These are phyloP conservation scores for Tetropium fuscum DNA, from an alignment of 2,888 invertebrate genomes.

Conservation along the genomic window DNA sequence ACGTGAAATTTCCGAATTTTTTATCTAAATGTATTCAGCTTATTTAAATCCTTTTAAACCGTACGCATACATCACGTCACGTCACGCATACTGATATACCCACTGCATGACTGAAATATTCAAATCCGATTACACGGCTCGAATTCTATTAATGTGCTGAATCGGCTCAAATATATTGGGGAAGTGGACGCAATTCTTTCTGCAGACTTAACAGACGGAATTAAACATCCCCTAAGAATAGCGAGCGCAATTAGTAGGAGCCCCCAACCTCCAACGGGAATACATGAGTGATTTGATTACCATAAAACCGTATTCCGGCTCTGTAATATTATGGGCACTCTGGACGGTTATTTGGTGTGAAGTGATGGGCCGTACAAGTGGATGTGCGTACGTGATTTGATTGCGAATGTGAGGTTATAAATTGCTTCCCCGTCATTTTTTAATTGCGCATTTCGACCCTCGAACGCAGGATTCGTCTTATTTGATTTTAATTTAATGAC, in stretches of 20 bases:
- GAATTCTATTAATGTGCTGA: conserved; percentile 37
- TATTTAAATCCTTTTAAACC: conserved; percentile 30
- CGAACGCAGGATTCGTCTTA: too few species aligned
- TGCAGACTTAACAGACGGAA: conserved; percentile 36
- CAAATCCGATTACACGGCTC: conserved; percentile 41
- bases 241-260: conserved; percentile 47
- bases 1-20: conserved; percentile 21
- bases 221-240: conserved; percentile 47
- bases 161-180: conserved; percentile 30
- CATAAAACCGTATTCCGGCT: conserved; percentile 48
- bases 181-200: conserved; percentile 14
- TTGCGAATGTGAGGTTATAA: conserved; percentile 15
- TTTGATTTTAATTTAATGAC: too few species aligned
- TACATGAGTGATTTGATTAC: conserved; percentile 53
- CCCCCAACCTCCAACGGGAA: conserved; percentile 36
- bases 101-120: conserved; percentile 42
- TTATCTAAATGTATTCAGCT: conserved; percentile 33
- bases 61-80: conserved; percentile 24
- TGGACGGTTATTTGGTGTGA: conserved; percentile 41
- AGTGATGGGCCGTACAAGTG: conserved; percentile 32
- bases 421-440: conserved; percentile 13
- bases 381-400: conserved; percentile 22
- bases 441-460: conserved; percentile 9
- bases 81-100: conserved; percentile 37
- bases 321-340: conserved; percentile 35